Percentiles rank a stretch among this genome's conserved stretches.
phyloP scores from a whole-genome alignment of 1,140 invertebrate species.

The Cydia amplana region DNA sequence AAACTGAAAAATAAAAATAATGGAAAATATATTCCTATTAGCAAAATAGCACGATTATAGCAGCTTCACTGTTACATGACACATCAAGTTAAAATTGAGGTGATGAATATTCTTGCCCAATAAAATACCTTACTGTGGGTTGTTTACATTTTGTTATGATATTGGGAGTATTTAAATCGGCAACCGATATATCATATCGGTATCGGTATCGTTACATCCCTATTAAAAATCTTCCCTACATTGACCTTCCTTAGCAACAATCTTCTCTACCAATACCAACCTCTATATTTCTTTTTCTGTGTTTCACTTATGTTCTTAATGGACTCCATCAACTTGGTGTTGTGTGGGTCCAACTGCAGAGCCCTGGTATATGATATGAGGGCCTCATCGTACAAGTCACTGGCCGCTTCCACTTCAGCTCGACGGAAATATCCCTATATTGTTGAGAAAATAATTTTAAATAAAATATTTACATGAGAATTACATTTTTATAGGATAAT shows the following conservation, averaged over 20 bases:
- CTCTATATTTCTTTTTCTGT: constrained; percentile 80
- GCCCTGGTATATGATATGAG: constrained; percentile 86
- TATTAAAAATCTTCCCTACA: background rate
- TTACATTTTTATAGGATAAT: background rate
- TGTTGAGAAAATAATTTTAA: constrained; percentile 44
- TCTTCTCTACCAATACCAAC: constrained; percentile 53
- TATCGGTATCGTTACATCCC: no score
- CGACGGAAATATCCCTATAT: constrained; percentile 88
- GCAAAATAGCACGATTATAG: no score
- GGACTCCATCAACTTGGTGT: constrained; percentile 83
- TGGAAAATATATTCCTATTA: no score
- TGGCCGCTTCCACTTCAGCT: constrained; percentile 88
- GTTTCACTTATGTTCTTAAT: constrained; percentile 82
- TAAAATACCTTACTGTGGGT: no score
- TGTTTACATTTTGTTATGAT: no score
- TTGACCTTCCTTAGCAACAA: background rate
- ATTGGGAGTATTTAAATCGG: no score
- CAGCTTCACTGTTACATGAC: no score
- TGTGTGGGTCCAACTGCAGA: constrained; percentile 84
- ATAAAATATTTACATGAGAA: background rate
- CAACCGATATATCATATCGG: no score
- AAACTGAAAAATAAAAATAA: no score
- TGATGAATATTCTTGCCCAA: no score
- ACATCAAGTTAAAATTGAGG: no score
- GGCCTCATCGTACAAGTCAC: constrained; percentile 85